phyloP scores from a whole-genome alignment of 2,797 vertebrate species.

The Pteronotus mesoamericanus region DNA sequence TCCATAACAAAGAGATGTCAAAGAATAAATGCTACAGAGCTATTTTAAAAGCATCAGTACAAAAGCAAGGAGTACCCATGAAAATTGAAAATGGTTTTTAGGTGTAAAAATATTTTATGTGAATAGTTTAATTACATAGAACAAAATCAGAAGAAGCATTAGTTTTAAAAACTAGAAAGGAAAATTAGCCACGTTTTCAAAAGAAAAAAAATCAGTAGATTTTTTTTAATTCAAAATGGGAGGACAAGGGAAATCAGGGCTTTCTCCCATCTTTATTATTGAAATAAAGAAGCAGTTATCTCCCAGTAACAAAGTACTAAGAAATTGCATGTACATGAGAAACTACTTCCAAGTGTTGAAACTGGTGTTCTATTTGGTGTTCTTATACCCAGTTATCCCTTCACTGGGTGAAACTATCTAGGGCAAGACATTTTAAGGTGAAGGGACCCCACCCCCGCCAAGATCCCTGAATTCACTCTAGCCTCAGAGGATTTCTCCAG shows the following conservation, averaged over 20 bases:
- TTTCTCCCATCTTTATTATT: background rate
- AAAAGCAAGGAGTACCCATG: background rate
- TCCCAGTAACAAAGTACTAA: background rate
- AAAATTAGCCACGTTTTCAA: constrained; percentile 1
- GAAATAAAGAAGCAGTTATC: background rate
- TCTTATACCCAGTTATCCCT: background rate
- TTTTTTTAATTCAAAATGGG: background rate
- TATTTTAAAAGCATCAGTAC: background rate
- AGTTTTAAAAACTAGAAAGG: background rate
- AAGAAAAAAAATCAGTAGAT: background rate
- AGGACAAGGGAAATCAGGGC: background rate
- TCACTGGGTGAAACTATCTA: background rate
- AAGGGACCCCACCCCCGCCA: background rate
- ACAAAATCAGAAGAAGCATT: background rate
- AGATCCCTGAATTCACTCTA: background rate
- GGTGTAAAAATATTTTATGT: background rate
- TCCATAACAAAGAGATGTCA: background rate
- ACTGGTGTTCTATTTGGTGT: background rate
- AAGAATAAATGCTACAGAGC: background rate
- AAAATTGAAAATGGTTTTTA: background rate
- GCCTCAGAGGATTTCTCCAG: background rate
- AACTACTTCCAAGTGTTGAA: background rate
- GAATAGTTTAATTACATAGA: background rate
- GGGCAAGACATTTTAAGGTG: background rate
- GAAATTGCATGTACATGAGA: background rate